phyloP scores from a whole-genome alignment of 2,113 vertebrate species.

The Emydocephalus ijimae region DNA sequence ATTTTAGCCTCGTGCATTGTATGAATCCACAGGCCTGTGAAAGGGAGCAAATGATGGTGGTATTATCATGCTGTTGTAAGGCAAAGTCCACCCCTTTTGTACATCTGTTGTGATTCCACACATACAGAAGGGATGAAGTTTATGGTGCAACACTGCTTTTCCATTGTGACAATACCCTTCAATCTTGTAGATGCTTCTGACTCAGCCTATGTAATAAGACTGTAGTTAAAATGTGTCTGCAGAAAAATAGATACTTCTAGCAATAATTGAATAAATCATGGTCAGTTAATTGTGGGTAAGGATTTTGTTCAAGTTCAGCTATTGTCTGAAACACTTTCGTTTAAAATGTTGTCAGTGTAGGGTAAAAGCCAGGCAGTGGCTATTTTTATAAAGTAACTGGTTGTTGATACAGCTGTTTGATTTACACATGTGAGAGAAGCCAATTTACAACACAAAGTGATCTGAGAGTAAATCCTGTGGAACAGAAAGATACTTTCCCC shows the following conservation, averaged over 20 bases:
- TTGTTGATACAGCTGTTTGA: background rate
- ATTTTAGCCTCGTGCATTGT: background rate
- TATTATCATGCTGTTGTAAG: background rate
- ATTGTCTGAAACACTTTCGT: background rate
- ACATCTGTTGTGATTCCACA: background rate
- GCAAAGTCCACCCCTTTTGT: background rate
- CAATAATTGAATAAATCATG: background rate
- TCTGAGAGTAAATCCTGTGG: background rate
- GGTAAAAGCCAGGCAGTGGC: background rate
- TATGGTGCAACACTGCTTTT: background rate
- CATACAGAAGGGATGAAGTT: background rate
- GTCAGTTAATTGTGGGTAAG: background rate
- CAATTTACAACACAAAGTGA: background rate
- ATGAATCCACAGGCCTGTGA: background rate
- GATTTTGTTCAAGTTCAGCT: background rate
- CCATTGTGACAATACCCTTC: background rate
- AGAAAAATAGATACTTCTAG: background rate
- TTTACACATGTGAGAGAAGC: background rate
- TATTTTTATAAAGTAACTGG: background rate
- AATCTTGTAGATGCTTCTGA: background rate
- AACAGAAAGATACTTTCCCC: background rate
- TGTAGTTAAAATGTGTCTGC: background rate
- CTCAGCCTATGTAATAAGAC: background rate
- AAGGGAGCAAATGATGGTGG: background rate
- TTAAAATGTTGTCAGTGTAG: background rate